Evolutionary conservation across 1,140 invertebrate genomes (phyloP).

Genomic region (Sycobia sp.): DNA sequence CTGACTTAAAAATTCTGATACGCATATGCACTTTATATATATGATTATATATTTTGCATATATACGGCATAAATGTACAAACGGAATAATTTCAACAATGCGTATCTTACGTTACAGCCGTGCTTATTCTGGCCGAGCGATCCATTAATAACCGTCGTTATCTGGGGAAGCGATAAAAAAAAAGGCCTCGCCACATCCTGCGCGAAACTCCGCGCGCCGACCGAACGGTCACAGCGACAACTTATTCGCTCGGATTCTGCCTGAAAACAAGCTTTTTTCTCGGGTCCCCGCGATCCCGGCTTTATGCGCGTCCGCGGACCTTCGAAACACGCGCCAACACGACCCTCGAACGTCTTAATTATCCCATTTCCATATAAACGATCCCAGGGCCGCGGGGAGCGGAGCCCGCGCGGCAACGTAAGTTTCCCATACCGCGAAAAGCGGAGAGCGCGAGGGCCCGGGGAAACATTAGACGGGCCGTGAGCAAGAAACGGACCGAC

Average conservation of each 20-base stretch:
- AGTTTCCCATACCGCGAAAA: background rate
- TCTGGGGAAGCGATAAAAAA: too few species aligned
- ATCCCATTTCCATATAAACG: constrained; percentile 52
- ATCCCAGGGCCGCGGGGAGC: constrained; percentile 32
- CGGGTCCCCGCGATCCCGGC: background rate
- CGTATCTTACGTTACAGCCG: too few species aligned
- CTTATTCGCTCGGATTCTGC: background rate
- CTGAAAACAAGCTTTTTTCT: background rate
- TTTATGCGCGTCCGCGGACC: background rate
- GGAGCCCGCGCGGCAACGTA: constrained; percentile 6
- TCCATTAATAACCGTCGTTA: too few species aligned
- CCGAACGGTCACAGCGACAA: background rate
- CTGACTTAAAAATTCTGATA: too few species aligned
- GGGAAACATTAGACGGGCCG: constrained; percentile 3
- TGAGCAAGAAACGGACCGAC: background rate
- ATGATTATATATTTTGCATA: too few species aligned
- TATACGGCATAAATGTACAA: too few species aligned
- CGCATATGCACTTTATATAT: too few species aligned
- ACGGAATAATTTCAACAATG: too few species aligned
- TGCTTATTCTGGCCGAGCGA: too few species aligned
- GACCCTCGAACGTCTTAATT: constrained; percentile 43
- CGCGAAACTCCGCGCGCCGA: too few species aligned
- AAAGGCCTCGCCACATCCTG: too few species aligned
- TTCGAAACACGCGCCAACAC: too few species aligned
- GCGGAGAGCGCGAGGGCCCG: background rate